Evolutionary conservation across 53 echinoderm and acorn worm genomes (phyloP).

Genomic region (Hippasteria phrygiana): DNA sequence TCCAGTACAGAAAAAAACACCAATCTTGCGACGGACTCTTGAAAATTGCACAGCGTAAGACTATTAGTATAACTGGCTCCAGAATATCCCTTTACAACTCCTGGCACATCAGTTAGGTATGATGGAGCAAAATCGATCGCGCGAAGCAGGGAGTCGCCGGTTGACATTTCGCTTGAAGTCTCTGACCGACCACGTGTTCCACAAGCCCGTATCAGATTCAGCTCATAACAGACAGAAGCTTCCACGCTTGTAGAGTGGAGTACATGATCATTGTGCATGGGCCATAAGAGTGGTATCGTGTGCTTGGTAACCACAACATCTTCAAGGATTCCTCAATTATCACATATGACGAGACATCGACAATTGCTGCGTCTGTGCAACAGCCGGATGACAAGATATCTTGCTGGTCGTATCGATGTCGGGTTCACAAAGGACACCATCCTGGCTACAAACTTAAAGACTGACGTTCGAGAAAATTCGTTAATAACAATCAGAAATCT

Average conservation of each 20-base stretch:
- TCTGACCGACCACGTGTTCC: constrained; percentile 39
- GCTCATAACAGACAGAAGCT: not conserved
- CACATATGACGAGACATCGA: not conserved
- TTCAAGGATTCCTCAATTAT: constrained; percentile 7
- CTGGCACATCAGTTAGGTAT: not conserved
- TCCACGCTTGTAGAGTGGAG: not conserved
- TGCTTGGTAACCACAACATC: not conserved
- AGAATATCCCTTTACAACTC: not conserved
- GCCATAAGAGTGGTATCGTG: not conserved
- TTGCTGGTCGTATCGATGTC: not conserved
- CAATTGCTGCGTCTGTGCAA: constrained; percentile 1
- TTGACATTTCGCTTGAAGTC: constrained; percentile 20
- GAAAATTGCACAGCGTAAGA: no score
- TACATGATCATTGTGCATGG: not conserved
- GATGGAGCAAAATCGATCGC: constrained; percentile 31
- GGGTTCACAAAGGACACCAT: not conserved
- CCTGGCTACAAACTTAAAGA: not conserved
- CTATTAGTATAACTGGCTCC: not conserved
- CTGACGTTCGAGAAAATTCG: not conserved
- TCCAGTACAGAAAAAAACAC: no score
- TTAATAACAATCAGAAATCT: no score
- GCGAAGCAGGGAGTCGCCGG: constrained; percentile 20
- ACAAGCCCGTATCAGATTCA: not conserved
- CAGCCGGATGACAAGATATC: not conserved
- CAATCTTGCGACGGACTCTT: no score